A percentile compares a stretch with the other conserved stretches of the same genome.
Evolutionary conservation across 92 coral and sea anemone genomes (phyloP).

Genomic region (Phymanthus crucifer): DNA sequence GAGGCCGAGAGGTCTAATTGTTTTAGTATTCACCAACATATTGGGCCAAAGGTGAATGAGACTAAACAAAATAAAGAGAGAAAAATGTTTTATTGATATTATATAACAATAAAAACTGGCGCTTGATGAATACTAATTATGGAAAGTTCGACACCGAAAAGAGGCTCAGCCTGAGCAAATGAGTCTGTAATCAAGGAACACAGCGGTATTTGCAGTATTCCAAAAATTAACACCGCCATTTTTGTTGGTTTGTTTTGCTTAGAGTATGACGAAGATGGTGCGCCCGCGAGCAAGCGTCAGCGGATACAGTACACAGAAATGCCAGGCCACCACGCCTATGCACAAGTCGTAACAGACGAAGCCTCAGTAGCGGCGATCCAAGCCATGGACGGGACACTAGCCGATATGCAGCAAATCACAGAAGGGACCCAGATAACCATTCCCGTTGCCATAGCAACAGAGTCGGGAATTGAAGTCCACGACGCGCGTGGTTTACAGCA

Average conservation of each 20-base stretch:
- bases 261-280: slow-evolving; percentile 67
- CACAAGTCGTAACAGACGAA: slow-evolving; percentile 93
- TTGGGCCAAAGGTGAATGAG: no score
- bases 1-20: no score
- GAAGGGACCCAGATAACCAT: slow-evolving; percentile 94
- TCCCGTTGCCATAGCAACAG: slow-evolving; percentile 98
- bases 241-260: slow-evolving; percentile 16
- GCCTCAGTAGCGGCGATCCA: slow-evolving; percentile 99
- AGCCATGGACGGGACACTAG: slow-evolving; percentile 89
- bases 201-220: not conserved
- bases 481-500: slow-evolving; percentile 70
- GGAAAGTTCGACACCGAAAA: no score
- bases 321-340: slow-evolving; percentile 81
- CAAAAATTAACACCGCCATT: not conserved
- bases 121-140: no score
- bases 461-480: slow-evolving; percentile 84
- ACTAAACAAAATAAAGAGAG: no score
- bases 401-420: slow-evolving; percentile 93
- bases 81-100: no score
- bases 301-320: slow-evolving; percentile 86
- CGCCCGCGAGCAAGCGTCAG: slow-evolving; percentile 90
- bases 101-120: no score
- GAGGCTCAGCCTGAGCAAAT: no score
- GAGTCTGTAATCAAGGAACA: no score
- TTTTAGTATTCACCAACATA: no score